phyloP scores from a whole-genome alignment of 2,797 vertebrate genomes.

The Dipus sagitta region DNA sequence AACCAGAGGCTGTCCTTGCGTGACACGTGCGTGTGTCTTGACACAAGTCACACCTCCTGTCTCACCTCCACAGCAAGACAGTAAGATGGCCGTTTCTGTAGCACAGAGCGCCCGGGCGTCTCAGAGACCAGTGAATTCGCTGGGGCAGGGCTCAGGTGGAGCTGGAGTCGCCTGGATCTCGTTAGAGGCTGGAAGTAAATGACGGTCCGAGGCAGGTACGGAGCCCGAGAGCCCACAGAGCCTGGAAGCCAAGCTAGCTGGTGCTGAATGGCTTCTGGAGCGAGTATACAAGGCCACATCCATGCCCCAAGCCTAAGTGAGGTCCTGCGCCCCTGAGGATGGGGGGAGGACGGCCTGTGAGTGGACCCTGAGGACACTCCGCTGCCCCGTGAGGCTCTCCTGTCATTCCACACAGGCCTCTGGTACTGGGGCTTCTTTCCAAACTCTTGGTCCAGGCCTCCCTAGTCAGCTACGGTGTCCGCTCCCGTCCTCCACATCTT shows the following conservation, averaged over 20 bases:
- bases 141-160: neutral
- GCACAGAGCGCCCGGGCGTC: neutral
- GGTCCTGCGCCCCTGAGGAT: neutral
- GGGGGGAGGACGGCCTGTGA: neutral
- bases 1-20: no score
- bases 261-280: neutral
- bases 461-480: neutral
- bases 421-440: neutral
- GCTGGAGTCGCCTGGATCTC: neutral
- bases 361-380: neutral
- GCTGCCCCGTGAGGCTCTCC: rapidly evolving
- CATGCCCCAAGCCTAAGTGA: rapidly evolving
- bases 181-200: neutral
- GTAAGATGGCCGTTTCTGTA: no score
- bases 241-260: no score
- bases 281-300: neutral
- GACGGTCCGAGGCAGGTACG: neutral
- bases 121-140: neutral
- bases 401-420: neutral
- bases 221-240: neutral
- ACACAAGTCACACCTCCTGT: neutral
- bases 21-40: neutral
- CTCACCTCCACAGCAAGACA: neutral
- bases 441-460: neutral
- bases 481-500: neutral